Evolutionary conservation across 2,888 invertebrate genomes (phyloP), one percentile per base, ranked within the genome.

Genomic region (Arge pagana): DNA sequence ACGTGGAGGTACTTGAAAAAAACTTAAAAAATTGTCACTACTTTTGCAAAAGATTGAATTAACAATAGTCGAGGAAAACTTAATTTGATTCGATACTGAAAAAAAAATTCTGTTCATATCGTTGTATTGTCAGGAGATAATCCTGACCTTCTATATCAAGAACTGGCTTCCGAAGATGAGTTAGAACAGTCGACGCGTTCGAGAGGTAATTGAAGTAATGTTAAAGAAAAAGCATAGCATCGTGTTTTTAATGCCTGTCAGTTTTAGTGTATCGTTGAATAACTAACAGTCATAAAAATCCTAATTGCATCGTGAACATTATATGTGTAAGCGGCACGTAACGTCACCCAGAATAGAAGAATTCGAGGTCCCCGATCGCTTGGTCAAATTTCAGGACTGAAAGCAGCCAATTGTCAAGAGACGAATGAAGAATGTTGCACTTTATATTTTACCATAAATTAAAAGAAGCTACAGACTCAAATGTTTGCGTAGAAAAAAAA

Each of bases 141-240:
- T 72, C 79, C 82, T 63, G 82, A 83, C 70, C 78, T 81, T 61
- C 78, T 81, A 52, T 80, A 79, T 72, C 79, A 82, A 76, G 80
- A 81, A 76, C 75, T 82, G 66, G 77, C 80, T 58, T 76, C 79
- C 66, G 67, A 73, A 56, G 68, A 70, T 59, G 74, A 76, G 53
- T 63, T 70, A 64, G 67, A 72, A 58, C 70, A 65, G 59, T 63
- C 66, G 54, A 58, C 65, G 63, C 62, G 56, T 55, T 55, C 57
- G 50, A 66, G 67, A 74, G 74, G 74, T 74, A 74, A 72, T 62
- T 50, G n/a, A 24, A 23, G 21, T 23, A 45, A 19, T 24, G 5
- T 13, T 24, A 40, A 24, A 33, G 10, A 23, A 21, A 21, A n/a
- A 18, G 33, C 3, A 23, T 45, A 33, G 43, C 43, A 45, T 45